A percentile compares a stretch with the other conserved stretches of the same genome.
phyloP scores from a whole-genome alignment of 2,113 vertebrate species.

The Gobiocypris rarus region DNA sequence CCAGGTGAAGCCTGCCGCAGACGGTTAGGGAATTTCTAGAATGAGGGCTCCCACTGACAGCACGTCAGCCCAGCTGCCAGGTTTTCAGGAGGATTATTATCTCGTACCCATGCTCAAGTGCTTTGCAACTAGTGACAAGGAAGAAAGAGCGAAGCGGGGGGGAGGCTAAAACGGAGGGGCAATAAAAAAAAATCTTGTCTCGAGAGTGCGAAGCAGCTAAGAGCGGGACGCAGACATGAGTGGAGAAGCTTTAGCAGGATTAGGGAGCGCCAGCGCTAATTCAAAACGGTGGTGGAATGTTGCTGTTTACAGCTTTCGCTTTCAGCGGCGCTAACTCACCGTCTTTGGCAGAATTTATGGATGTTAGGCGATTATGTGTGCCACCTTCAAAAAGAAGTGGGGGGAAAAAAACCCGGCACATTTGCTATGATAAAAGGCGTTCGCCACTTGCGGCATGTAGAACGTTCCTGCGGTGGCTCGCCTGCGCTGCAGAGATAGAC shows the following conservation, averaged over 20 bases:
- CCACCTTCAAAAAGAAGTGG: constrained; percentile 23
- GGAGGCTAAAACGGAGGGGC: constrained; percentile 13
- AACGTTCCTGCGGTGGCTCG: not conserved
- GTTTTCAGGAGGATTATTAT: constrained; percentile 79
- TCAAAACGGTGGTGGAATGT: constrained; percentile 49
- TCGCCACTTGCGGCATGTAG: not conserved
- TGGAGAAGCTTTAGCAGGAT: constrained; percentile 51
- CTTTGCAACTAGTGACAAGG: constrained; percentile 63
- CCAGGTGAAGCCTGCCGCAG: constrained; percentile 47
- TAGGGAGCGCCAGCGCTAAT: constrained; percentile 47
- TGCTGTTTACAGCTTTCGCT: constrained; percentile 49
- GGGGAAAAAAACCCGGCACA: constrained; percentile 2
- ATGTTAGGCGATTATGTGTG: constrained; percentile 45
- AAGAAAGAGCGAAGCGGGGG: constrained; percentile 33
- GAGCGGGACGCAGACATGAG: constrained; percentile 41
- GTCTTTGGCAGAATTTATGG: constrained; percentile 46
- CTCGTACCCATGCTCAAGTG: constrained; percentile 65
- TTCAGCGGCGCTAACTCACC: constrained; percentile 2
- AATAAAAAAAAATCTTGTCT: constrained; percentile 29
- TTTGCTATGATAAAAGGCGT: constrained; percentile 16
- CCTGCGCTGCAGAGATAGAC: constrained; percentile 44
- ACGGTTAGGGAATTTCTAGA: constrained; percentile 65
- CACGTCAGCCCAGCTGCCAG: constrained; percentile 77
- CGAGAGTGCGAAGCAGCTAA: constrained; percentile 6
- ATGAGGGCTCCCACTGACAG: constrained; percentile 67